A percentile compares a stretch with the other conserved stretches of the same genome.
These are phyloP conservation scores for Lates japonicus DNA, from an alignment of 2,797 vertebrate genomes.

Conservation along the genomic window DNA sequence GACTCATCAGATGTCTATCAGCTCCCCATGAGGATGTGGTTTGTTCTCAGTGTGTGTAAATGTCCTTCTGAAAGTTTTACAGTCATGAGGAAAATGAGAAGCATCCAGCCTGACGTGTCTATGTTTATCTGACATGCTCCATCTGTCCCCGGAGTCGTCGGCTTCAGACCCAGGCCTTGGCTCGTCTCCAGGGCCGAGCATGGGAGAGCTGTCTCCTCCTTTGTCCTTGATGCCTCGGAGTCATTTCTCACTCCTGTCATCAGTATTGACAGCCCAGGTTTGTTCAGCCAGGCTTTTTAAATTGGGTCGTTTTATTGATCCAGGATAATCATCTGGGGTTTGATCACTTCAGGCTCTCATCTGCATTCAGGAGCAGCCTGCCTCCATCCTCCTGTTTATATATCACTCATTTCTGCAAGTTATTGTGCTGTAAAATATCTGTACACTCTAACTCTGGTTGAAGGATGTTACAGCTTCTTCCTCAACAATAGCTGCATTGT, in stretches of 20 bases:
- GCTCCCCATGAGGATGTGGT: neutral
- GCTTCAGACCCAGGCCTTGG: conserved; percentile 47
- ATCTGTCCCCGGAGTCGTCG: conserved; percentile 47
- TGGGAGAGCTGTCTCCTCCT: conserved; percentile 41
- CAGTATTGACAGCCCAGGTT: conserved; percentile 49
- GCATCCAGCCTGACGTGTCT: conserved; percentile 39
- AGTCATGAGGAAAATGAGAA: conserved; percentile 34
- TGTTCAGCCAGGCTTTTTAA: conserved; percentile 34
- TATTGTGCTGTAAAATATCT: neutral
- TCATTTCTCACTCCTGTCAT: conserved; percentile 58
- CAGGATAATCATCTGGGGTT: conserved; percentile 59
- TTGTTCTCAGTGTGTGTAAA: neutral
- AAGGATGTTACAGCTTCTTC: neutral
- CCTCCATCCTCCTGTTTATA: neutral
- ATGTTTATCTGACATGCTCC: conserved; percentile 40
- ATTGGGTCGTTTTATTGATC: conserved; percentile 64
- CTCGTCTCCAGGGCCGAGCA: conserved; percentile 26
- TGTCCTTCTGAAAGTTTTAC: conserved; percentile 2
- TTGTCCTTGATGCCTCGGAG: conserved; percentile 64
- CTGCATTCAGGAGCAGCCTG: conserved; percentile 34
- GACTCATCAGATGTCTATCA: neutral
- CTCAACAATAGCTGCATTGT: conserved; percentile 9
- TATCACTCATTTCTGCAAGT: neutral
- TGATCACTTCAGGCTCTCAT: conserved; percentile 45
- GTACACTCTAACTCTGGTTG: neutral